A percentile compares a stretch with the other conserved stretches of the same genome.
Conservation (phyloP, 2,888 invertebrate species). For the Eledone cirrhosa region DNA sequence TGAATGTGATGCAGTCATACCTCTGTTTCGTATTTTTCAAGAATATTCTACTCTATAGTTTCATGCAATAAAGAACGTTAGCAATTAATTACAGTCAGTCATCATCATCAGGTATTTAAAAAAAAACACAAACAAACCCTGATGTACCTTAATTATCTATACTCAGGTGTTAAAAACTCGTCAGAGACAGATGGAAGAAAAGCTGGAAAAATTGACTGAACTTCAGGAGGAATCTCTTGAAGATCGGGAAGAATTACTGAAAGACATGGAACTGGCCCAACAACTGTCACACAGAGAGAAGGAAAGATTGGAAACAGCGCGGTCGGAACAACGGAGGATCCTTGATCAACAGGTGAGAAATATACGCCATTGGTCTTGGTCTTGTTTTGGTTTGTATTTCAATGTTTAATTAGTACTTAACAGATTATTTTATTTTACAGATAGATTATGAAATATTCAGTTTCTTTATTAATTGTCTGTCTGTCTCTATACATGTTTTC, state of each 20-base stretch:
- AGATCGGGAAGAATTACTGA: constrained; percentile 60
- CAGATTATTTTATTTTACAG: too few species aligned
- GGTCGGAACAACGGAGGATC: constrained; percentile 50
- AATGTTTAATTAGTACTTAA: too few species aligned
- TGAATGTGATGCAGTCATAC: too few species aligned
- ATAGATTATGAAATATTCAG: not conserved
- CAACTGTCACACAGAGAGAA: constrained; percentile 60
- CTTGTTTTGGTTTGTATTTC: not conserved
- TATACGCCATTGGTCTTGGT: not conserved
- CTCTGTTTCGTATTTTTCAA: too few species aligned
- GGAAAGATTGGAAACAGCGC: constrained; percentile 50
- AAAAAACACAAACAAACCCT: too few species aligned
- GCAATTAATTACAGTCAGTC: too few species aligned
- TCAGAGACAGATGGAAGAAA: constrained; percentile 58
- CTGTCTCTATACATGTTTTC: not conserved
- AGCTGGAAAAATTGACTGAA: constrained; percentile 54
- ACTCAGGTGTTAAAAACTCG: constrained; percentile 60
- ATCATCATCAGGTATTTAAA: too few species aligned
- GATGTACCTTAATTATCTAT: too few species aligned
- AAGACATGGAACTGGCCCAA: constrained; percentile 63
- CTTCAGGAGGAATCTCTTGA: constrained; percentile 62
- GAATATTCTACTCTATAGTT: too few species aligned
- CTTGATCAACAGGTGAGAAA: constrained; percentile 57
- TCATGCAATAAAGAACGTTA: too few species aligned
- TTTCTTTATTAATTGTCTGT: not conserved